Conservation (phyloP, 2,797 vertebrate species). For the Nasua narica region DNA sequence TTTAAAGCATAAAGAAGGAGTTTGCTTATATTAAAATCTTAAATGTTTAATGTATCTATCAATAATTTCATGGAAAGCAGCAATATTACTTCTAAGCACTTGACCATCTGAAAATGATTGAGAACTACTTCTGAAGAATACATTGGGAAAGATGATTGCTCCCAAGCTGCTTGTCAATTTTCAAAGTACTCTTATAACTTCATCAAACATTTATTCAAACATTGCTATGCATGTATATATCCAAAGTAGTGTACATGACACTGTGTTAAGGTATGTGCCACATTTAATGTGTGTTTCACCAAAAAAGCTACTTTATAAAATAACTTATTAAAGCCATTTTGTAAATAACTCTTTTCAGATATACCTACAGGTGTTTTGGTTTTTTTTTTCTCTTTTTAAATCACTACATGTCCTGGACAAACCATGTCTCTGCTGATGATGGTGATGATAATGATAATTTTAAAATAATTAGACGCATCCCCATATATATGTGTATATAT, state of each 20-base stretch:
- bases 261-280: not conserved
- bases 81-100: not conserved
- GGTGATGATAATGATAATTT: not conserved
- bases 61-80: conserved; percentile 29
- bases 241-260: not conserved
- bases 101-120: not conserved
- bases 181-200: conserved; percentile 21
- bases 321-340: conserved; percentile 19
- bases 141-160: not conserved
- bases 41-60: not conserved
- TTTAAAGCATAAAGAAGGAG: not conserved
- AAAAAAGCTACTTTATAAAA: conserved; percentile 17
- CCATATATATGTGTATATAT: not conserved
- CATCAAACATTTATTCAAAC: conserved; percentile 18
- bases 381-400: not conserved
- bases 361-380: not conserved
- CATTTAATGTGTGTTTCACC: conserved; percentile 11
- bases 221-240: not conserved
- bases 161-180: conserved; percentile 35
- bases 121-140: conserved; percentile 32
- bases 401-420: not conserved
- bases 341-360: conserved; percentile 18
- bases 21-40: conserved; percentile 29
- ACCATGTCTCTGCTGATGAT: not conserved
- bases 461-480: not conserved